phyloP scores from a whole-genome alignment of 2,113 vertebrate genomes.

The Otus sunia region DNA sequence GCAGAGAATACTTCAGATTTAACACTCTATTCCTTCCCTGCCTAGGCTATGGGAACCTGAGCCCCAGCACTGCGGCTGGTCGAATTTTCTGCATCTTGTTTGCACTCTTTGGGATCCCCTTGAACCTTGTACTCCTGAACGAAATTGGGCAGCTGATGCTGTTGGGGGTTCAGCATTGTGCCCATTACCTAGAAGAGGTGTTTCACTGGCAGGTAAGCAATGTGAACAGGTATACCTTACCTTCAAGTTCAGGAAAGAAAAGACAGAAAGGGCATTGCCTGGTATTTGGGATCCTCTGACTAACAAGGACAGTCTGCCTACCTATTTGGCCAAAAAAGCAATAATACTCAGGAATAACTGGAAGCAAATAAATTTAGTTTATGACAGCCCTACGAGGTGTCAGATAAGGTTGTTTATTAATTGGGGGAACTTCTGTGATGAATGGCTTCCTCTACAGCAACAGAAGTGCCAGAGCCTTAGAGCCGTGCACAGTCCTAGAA shows the following conservation, averaged over 20 bases:
- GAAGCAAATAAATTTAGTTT: constrained; percentile 23
- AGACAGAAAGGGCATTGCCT: not conserved
- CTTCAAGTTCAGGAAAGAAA: not conserved
- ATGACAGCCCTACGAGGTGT: constrained; percentile 4
- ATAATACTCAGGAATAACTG: constrained; percentile 12
- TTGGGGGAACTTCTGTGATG: constrained; percentile 23
- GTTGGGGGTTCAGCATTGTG: constrained; percentile 48
- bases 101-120: constrained; percentile 87
- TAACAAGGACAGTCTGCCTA: not conserved
- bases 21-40: not conserved
- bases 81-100: constrained; percentile 91
- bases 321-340: not conserved
- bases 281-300: not conserved
- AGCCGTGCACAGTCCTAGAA: not conserved
- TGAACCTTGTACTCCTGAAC: constrained; percentile 89
- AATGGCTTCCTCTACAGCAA: constrained; percentile 30
- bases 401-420: constrained; percentile 50
- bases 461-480: not conserved
- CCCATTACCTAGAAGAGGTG: not conserved
- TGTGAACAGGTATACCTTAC: not conserved
- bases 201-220: constrained; percentile 66
- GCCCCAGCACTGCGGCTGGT: constrained; percentile 75
- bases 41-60: constrained; percentile 89
- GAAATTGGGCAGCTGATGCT: constrained; percentile 87
- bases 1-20: not conserved